Evolutionary conservation across 2,888 invertebrate genomes (phyloP).

Genomic region (Lymantria monacha): DNA sequence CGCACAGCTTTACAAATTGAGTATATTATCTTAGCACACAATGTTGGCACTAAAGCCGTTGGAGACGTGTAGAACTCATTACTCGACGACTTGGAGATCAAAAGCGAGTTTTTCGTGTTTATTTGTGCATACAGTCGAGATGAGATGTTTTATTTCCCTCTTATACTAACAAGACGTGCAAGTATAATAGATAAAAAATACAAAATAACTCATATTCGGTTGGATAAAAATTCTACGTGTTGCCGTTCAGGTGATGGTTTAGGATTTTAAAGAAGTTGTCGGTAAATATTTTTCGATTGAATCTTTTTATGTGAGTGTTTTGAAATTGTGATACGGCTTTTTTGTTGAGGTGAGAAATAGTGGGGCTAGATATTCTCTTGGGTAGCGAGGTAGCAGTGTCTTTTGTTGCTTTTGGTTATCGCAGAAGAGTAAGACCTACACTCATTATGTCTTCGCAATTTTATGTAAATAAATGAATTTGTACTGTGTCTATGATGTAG

Average conservation of each 20-base stretch:
- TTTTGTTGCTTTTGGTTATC: no score
- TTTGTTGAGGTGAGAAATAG: no score
- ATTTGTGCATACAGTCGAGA: conserved; percentile 43
- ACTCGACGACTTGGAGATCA: conserved; percentile 41
- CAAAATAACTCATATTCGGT: conserved; percentile 14
- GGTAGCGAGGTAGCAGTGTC: no score
- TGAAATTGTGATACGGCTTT: no score
- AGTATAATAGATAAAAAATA: conserved; percentile 29
- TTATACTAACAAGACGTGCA: conserved; percentile 39
- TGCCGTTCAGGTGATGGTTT: not conserved
- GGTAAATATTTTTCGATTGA: no score
- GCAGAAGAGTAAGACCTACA: no score
- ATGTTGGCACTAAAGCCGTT: conserved; percentile 6
- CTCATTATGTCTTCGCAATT: no score
- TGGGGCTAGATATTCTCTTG: no score
- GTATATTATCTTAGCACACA: conserved; percentile 22
- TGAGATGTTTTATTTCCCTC: conserved; percentile 24
- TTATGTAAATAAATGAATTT: no score
- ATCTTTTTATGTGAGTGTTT: no score
- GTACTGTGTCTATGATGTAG: no score
- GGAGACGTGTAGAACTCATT: conserved; percentile 43
- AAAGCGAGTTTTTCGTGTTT: conserved; percentile 49
- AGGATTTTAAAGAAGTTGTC: not conserved
- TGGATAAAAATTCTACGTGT: conserved; percentile 11
- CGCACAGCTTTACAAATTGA: conserved; percentile 16